Base-by-base conservation (phyloP, 1,140 invertebrate genomes). In the Ditylenchus dipsaci region DNA sequence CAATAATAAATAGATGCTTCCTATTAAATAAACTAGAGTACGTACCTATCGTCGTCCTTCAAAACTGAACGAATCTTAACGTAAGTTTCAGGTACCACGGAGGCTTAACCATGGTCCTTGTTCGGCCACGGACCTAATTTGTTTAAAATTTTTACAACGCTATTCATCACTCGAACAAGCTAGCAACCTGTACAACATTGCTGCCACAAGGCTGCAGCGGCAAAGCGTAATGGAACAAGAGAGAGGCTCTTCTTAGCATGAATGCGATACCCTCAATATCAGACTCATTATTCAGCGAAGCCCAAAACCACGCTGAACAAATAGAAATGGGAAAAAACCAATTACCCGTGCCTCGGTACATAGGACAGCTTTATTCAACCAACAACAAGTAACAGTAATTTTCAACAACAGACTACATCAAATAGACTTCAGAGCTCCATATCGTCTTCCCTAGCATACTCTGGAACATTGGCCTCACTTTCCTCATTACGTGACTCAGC, bases 401-500 rank as follows among this genome's bases (percentile, higher is more conserved):
- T 21, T 53, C 8, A 53, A 38, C 33, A 38, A 38, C 3, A 38
- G 33, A 53, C 49, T 5, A 26, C 49, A 53, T 21, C 8, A 53
- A 53, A 53, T 15, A 53, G 15, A 53, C 3, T 53, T 49, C 74
- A 72, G 43, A 74, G 53, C 9, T 72, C 71, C 71, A 72, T 72
- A 53, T 74, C 60, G 0, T 65, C 59, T 3, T 73, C 30, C 17
- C 47, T 21, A 17, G n/a, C 63, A 64, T 76, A 72, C 17, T 42
- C 70, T 13, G 71, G 70, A 27, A 72, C 62, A 67, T 71, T 76
- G 15, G 21, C 13, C 27, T 72, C 71, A n/a, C 57, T 73, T 45
- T 75, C 70, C 21, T 19, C 59, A 60, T 75, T 72, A 21, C 71
- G 21, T 33, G 72, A 72, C 42, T 72, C 62, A 33, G 66, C 30